Evolutionary conservation across 1,140 invertebrate genomes (phyloP), one percentile per base, ranked within the genome.

Genomic region (Anoplophora glabripennis): DNA sequence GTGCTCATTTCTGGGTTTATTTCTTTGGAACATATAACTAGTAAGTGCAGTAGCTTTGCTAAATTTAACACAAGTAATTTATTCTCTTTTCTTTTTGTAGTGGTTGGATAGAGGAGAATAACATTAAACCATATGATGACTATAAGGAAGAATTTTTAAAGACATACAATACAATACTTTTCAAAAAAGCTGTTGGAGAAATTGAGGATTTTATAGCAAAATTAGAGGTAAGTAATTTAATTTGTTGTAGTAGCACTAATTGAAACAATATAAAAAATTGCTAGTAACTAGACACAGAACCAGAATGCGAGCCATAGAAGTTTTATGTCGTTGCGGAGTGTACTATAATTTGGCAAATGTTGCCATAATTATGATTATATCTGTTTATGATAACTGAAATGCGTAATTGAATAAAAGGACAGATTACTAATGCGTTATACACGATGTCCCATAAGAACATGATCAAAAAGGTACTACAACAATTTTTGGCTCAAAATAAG

Each of bases 1-100:
- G 84, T 77, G 80, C 84, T 53, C 78, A 84, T 7, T 88, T 93
- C 67, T 95, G 91, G 78, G 90, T 96, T 57, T 95, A 89, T 76
- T 96, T 96, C 78, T 97, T 93, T 82, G 94, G 94, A 45, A 88
- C 89, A 34, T 87, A 93, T 65, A 95, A 96, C 76, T 96, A 90
- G 92, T 94, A 83, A 93, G 92, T 89, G 74, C 28, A 33, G 4
- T 18, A 12, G 15, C 14, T 48, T 55, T 55, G 10, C 11, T 8
- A 38, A 14, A 38, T 17, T 42, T 56, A 14, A 5, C 35, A 21
- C 11, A 47, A 35, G 54, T 45, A 3, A 9, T 7, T 45, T 55
- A 9, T 45, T 45, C 63, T 59, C 61, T 55, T 70, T 61, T n/a
- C n/a, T n/a, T 75, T 63, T 72, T 72, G 78, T 79, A 94, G 93